phyloP scores from a whole-genome alignment of 1,140 invertebrate species.

The Diachasmimorpha longicaudata region DNA sequence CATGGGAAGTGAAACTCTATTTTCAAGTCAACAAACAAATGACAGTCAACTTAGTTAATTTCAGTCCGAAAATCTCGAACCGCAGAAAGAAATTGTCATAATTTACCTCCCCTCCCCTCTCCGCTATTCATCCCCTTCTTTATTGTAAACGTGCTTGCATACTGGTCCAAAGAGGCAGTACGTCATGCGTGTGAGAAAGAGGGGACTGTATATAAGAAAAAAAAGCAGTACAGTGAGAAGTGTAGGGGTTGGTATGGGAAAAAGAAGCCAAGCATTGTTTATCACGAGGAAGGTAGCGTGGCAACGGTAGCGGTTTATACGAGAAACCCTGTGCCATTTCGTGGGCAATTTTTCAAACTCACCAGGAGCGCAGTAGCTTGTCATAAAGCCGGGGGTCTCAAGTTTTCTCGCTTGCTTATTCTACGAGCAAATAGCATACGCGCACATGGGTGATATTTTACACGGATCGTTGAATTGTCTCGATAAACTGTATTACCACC shows the following conservation, averaged over 20 bases:
- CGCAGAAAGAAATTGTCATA: not conserved
- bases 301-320: constrained; percentile 23
- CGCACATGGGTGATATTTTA: constrained; percentile 27
- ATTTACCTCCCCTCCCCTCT: not conserved
- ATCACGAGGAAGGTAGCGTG: constrained; percentile 22
- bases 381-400: constrained; percentile 26
- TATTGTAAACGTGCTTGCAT: not conserved
- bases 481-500: constrained; percentile 11
- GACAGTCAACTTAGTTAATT: not conserved
- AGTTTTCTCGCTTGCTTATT: constrained; percentile 32
- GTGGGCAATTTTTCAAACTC: constrained; percentile 30
- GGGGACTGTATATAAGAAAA: not conserved
- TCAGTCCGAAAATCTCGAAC: not conserved
- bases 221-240: not conserved
- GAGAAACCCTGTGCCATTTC: constrained; percentile 23
- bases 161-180: not conserved
- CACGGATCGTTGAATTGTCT: constrained; percentile 20
- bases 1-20: too few relatives aligned
- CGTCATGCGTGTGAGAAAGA: not conserved
- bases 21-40: too few relatives aligned
- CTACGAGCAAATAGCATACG: constrained; percentile 22
- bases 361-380: constrained; percentile 23
- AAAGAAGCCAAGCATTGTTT: constrained; percentile 23
- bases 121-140: not conserved
- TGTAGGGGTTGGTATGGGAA: not conserved